Evolutionary conservation across 2,888 invertebrate genomes (phyloP).

Genomic region (Calephelis perditalis): DNA sequence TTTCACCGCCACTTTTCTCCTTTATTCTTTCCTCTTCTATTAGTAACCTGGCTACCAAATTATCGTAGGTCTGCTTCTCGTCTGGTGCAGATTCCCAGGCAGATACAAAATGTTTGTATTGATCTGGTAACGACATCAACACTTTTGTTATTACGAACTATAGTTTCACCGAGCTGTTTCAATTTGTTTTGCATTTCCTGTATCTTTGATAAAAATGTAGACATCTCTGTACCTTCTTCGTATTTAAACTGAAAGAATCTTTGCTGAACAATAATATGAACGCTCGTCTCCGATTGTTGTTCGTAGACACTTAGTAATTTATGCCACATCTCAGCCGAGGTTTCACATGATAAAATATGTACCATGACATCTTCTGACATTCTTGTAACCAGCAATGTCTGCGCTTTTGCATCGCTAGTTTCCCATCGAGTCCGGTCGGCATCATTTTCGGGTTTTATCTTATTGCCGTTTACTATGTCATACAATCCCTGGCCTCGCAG

Average conservation of each 20-base stretch:
- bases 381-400: conserved; percentile 17
- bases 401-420: conserved; percentile 32
- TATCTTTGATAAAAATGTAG: conserved; percentile 34
- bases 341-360: conserved; percentile 34
- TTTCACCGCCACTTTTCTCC: conserved; percentile 22
- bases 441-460: conserved; percentile 25
- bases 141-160: conserved; percentile 39
- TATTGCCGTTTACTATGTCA: conserved; percentile 29
- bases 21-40: conserved; percentile 33
- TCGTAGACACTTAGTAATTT: conserved; percentile 39
- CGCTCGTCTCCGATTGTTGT: conserved; percentile 38
- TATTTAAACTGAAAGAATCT: conserved; percentile 37
- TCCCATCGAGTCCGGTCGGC: conserved; percentile 28
- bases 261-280: conserved; percentile 40
- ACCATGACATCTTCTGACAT: conserved; percentile 36
- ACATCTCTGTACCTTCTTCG: conserved; percentile 32
- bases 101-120: conserved; percentile 41
- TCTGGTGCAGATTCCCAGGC: conserved; percentile 37
- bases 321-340: conserved; percentile 36
- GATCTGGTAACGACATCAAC: conserved; percentile 37
- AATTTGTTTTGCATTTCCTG: conserved; percentile 34
- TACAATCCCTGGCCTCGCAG: conserved; percentile 29
- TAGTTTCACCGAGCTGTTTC: conserved; percentile 34
- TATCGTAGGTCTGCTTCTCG: conserved; percentile 29
- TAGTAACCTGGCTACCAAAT: conserved; percentile 31